Conservation (phyloP, 2,797 vertebrate genomes). For the Agapornis canus region DNA sequence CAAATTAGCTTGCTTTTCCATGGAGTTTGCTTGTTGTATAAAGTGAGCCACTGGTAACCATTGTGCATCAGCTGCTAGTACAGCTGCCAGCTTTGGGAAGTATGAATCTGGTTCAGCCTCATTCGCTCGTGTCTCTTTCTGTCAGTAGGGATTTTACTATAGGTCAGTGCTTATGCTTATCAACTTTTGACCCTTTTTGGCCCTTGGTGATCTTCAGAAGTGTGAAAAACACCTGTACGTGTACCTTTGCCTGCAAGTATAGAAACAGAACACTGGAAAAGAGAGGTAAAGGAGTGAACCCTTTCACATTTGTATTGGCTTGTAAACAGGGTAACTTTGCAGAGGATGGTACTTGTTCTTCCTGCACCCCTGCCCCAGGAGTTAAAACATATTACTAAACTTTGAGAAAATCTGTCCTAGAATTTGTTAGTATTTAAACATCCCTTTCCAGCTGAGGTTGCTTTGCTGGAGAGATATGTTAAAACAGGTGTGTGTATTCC, state of each 20-base stretch:
- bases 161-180: not conserved
- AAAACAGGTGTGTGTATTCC: rapidly evolving
- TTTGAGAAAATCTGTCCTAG: not conserved
- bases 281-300: not conserved
- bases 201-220: not conserved
- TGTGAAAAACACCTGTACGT: not conserved
- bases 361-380: rapidly evolving
- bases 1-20: not conserved
- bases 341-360: not conserved
- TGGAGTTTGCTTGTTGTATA: not conserved
- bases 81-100: not conserved
- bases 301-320: not conserved
- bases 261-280: not conserved
- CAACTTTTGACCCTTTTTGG: not conserved
- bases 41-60: not conserved
- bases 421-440: not conserved
- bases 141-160: not conserved
- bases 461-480: not conserved
- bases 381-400: not conserved
- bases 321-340: not conserved
- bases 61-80: not conserved
- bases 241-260: not conserved
- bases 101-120: not conserved
- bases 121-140: not conserved
- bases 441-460: not conserved